Percentiles rank a stretch among this genome's conserved stretches.
Evolutionary conservation across 2,888 invertebrate species (phyloP).

Genomic region (Eristalis pertinax): DNA sequence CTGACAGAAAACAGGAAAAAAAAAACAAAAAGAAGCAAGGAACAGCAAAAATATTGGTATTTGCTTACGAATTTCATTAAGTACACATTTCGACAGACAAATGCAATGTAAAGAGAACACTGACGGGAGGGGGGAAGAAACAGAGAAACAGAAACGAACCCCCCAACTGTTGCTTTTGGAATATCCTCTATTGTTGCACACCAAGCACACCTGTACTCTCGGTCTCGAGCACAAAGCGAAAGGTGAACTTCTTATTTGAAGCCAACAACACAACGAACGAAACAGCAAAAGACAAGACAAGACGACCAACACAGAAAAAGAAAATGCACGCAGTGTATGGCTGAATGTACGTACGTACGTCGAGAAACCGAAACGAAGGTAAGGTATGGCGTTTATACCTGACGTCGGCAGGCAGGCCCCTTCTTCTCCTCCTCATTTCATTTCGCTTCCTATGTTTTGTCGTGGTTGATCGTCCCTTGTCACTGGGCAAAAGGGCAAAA

Average conservation of each 20-base stretch:
- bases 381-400: conserved; percentile 8
- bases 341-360: neutral
- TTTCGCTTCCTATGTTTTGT: neutral
- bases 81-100: too few relatives aligned
- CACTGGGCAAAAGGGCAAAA: neutral
- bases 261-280: conserved; percentile 1
- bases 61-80: conserved; percentile 20
- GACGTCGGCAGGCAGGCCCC: neutral
- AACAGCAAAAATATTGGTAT: conserved; percentile 12
- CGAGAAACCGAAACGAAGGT: neutral
- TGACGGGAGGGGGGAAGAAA: too few relatives aligned
- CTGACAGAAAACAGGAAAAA: too few relatives aligned
- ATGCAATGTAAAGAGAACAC: neutral
- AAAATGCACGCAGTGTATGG: conserved; percentile 29
- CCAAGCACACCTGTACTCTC: conserved; percentile 52
- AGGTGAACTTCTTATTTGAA: conserved; percentile 47
- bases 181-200: conserved; percentile 46
- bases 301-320: neutral
- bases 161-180: conserved; percentile 53
- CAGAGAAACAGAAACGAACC: neutral
- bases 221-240: conserved; percentile 30
- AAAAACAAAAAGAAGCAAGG: too few relatives aligned
- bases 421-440: neutral
- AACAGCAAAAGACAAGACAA: neutral
- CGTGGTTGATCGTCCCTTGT: neutral